These are phyloP conservation scores for Linurgus olivaceus DNA, from an alignment of 2,797 vertebrate genomes.

Conservation along the genomic window DNA sequence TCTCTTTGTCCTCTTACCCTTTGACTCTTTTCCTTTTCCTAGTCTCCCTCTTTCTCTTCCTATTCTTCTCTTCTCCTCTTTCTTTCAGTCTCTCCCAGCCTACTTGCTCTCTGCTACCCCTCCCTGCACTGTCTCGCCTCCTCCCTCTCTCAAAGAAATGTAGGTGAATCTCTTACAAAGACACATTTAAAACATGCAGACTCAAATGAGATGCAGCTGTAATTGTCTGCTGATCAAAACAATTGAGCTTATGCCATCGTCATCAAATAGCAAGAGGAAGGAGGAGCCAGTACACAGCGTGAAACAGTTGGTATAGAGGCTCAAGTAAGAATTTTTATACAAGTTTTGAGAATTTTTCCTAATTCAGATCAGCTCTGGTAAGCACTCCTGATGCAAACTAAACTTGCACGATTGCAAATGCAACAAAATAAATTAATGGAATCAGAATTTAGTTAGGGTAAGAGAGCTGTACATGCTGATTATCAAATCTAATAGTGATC, in stretches of 20 bases:
- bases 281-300: rapidly evolving
- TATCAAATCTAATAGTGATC: background rate
- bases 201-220: background rate
- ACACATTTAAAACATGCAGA: background rate
- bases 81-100: background rate
- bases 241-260: background rate
- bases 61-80: background rate
- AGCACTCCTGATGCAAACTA: background rate
- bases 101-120: background rate
- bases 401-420: background rate
- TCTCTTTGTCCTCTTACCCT: background rate
- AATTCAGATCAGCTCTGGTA: background rate
- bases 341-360: background rate
- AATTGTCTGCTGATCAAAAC: background rate
- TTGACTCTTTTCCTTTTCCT: background rate
- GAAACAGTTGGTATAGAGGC: background rate
- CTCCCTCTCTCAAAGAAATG: background rate
- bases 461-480: background rate
- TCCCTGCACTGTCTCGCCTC: rapidly evolving
- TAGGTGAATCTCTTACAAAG: background rate
- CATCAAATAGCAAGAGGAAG: background rate
- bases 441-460: background rate
- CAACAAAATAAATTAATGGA: background rate
- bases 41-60: background rate
- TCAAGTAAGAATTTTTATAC: background rate